Evolutionary conservation across 2,797 vertebrate species (phyloP), one percentile per base, ranked within the genome.

Genomic region (Peromyscus eremicus): DNA sequence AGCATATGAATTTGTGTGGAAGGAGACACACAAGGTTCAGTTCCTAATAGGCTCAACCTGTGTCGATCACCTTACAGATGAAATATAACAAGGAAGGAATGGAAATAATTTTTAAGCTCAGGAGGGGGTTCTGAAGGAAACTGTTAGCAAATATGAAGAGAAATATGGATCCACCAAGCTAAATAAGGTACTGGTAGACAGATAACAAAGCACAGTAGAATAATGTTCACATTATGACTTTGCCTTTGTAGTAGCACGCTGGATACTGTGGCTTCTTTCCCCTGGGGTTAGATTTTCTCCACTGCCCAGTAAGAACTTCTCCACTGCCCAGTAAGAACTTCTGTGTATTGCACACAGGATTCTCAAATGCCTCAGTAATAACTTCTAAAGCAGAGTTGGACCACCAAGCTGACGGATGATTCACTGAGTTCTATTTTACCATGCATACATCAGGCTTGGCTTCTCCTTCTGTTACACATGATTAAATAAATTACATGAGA

Each of bases 401-500:
- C 49, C 89, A 34, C 73, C 91, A 93, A 64, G 27, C 55, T 85
- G 81, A 91, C 55, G 57, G 49, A 71, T 68, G 73, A 1, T 95
- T 94, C 80, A 76, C 49, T 85, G 71, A 73, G 17, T 73, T 90
- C 0, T 90, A 60, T 85, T 95, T 94, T 92, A 40, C 79, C 84
- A 88, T 52, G 52, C 49, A 14, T 37, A 60, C 27, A 64, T 96
- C 92, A 80, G 3, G n/a, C 92, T 94, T 95, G 89, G 84, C 66
- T 88, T 92, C 57, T 92, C 70, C 40, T 52, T 87, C 77, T 93
- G 64, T 70, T 79, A 52, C 12, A 82, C 77, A 46, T 88, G 80
- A 92, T 94, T 92, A 97, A 94, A 96, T 90, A 90, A 40, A 79
- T 62, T 94, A 55, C 52, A 84, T 85, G 66, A 77, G 37, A 92